Conservation (phyloP, 2,888 invertebrate genomes). For the Napeogenes sylphis region DNA sequence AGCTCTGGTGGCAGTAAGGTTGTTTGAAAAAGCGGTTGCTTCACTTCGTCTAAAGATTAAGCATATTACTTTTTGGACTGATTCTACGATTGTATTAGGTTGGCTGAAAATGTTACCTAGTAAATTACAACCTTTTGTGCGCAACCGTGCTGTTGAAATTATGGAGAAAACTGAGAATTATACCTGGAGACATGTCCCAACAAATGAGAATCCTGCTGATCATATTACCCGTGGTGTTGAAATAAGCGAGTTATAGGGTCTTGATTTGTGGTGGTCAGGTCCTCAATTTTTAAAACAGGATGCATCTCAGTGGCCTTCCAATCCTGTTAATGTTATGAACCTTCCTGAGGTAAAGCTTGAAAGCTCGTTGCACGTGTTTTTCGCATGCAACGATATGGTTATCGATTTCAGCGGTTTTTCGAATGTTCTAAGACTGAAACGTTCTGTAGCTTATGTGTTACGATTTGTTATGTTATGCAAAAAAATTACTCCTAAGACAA, state of each 20-base stretch:
- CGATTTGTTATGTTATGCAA: too few species aligned
- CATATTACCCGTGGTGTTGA: constrained; percentile 25
- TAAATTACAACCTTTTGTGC: constrained; percentile 36
- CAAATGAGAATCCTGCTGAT: constrained; percentile 29
- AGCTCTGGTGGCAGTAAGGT: too few species aligned
- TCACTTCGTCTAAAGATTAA: too few species aligned
- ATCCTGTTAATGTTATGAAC: background rate
- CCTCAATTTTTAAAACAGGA: constrained; percentile 15
- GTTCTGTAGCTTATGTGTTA: constrained; percentile 9
- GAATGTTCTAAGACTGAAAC: constrained; percentile 21
- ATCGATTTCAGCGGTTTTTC: constrained; percentile 26
- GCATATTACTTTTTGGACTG: background rate
- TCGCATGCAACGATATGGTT: background rate
- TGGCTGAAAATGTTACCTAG: constrained; percentile 17
- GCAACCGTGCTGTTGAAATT: constrained; percentile 36
- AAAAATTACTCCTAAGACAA: too few species aligned
- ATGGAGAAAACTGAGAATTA: constrained; percentile 28
- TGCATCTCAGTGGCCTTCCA: constrained; percentile 11
- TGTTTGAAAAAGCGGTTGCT: too few species aligned
- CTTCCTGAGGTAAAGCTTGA: constrained; percentile 3
- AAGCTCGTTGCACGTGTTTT: constrained; percentile 1
- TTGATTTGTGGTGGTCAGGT: constrained; percentile 24
- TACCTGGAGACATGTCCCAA: constrained; percentile 34
- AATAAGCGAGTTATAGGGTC: background rate
- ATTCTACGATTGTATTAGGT: too few species aligned